Evolutionary conservation across 1,140 invertebrate genomes (phyloP).

Genomic region (Vollenhovia emeryi): DNA sequence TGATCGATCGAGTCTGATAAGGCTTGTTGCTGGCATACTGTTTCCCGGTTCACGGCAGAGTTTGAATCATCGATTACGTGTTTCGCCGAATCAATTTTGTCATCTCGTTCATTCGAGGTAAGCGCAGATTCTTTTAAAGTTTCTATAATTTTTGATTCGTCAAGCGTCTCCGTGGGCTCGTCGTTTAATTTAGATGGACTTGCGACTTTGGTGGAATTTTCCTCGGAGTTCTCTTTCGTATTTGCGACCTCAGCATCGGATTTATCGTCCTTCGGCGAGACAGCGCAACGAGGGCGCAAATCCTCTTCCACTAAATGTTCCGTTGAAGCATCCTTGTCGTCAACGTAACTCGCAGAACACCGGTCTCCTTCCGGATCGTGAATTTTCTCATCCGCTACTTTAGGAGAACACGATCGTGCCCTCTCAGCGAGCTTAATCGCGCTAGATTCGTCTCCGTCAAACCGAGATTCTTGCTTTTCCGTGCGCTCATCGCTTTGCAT

Average conservation of each 20-base stretch:
- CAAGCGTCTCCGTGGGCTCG: background rate
- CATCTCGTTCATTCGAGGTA: background rate
- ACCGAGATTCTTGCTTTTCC: background rate
- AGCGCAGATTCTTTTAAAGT: background rate
- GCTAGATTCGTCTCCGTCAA: background rate
- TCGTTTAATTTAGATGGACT: background rate
- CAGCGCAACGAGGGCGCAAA: background rate
- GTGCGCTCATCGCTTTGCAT: background rate
- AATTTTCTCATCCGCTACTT: conserved; percentile 8
- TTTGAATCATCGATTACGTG: conserved; percentile 14
- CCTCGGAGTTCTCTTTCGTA: background rate
- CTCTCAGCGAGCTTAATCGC: background rate
- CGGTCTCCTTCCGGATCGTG: background rate
- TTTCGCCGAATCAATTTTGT: background rate
- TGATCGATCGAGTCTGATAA: background rate
- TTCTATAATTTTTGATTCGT: background rate
- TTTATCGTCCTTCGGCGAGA: conserved; percentile 1
- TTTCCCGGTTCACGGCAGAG: background rate
- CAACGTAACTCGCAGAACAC: background rate
- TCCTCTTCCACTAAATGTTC: background rate
- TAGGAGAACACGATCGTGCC: background rate
- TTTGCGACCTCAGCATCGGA: too few species aligned
- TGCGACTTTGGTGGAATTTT: background rate
- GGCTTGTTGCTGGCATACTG: background rate
- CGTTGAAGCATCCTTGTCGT: background rate